Evolutionary conservation across 2,888 invertebrate genomes (phyloP).

Genomic region (Halictus quadricinctus): DNA sequence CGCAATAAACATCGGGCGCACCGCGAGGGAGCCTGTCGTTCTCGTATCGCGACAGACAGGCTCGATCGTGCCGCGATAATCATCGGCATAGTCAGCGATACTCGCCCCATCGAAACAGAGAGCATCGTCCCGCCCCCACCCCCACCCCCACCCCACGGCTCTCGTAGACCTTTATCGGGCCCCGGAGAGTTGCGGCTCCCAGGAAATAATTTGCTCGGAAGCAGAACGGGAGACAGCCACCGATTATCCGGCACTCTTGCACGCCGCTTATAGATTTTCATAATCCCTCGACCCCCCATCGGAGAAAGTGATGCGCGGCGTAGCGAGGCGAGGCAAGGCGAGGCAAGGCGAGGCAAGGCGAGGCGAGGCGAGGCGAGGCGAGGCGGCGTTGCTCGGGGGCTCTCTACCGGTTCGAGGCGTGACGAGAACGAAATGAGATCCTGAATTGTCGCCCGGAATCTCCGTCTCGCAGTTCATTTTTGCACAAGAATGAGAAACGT

Average conservation of each 20-base stretch:
- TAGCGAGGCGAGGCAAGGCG: neutral
- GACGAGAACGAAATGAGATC: slow-evolving; percentile 54
- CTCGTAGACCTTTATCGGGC: slow-evolving; percentile 52
- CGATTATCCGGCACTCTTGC: slow-evolving; percentile 48
- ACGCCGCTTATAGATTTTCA: slow-evolving; percentile 62
- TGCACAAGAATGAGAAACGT: neutral
- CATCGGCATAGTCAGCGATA: slow-evolving; percentile 58
- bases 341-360: too few species aligned
- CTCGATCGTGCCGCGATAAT: slow-evolving; percentile 54
- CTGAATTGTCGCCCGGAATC: slow-evolving; percentile 43
- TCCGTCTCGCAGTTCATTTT: neutral
- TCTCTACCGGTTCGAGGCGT: slow-evolving; percentile 35
- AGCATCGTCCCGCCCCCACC: slow-evolving; percentile 24
- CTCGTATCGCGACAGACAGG: slow-evolving; percentile 40
- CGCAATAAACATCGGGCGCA: slow-evolving; percentile 4
- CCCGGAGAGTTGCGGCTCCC: slow-evolving; percentile 48
- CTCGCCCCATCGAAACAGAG: slow-evolving; percentile 35
- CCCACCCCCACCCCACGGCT: neutral
- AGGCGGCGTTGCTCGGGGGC: neutral
- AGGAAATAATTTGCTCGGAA: slow-evolving; percentile 62
- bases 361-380: neutral
- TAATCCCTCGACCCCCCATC: slow-evolving; percentile 52
- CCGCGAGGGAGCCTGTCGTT: slow-evolving; percentile 17
- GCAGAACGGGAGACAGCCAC: slow-evolving; percentile 16
- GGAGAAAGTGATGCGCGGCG: slow-evolving; percentile 22